Evolutionary conservation across 2,797 vertebrate genomes (phyloP), one percentile per base, ranked within the genome.

Genomic region (Limosa lapponica): DNA sequence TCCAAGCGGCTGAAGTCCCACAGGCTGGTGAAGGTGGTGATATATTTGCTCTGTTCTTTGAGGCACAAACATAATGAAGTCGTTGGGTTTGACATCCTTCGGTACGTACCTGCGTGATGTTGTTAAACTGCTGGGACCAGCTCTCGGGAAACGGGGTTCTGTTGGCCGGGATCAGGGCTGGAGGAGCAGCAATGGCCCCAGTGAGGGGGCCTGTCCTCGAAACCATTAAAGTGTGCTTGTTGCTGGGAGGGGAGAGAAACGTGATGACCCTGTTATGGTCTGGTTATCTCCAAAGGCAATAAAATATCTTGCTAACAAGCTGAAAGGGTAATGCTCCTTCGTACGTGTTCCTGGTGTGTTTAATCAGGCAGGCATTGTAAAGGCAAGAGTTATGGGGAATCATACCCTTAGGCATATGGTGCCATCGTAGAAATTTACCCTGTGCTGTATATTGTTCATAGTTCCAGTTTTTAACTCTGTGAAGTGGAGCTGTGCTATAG

Each of bases 41-140:
- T 8, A 4, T 1, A 7, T 58, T 18, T 9, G 24, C 39, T 54
- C 24, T 1, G 0, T 5, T 39, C 67, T 28, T 44, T 0, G 3
- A 36, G 77, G 73, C 46, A 22, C 39, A 43, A 5, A 8, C 13
- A 1, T 4, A 1, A 3, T 7, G 55, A 48, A 13, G 39, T 4
- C 13, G 7, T 3, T 37, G 58, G 18, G 6, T 74, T 8, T 78
- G 77, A 4, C 28, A 10, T 5, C 28, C 24, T 30, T 37, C 2
- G 13, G 24, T 37, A 19, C 32, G 24, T 59, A 0, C 6, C 1
- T 13, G 55, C 3, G 1, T 0, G 41, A 8, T 13, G 54, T 5
- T 6, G 8, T 5, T 36, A 52, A 17, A 5, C 10, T 27, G 22
- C 74, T 34, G 59, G 58, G 6, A 7, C 1, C 30, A 30, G 65